Conservation (phyloP, 2,888 invertebrate genomes). For the Epicampocera succincta region DNA sequence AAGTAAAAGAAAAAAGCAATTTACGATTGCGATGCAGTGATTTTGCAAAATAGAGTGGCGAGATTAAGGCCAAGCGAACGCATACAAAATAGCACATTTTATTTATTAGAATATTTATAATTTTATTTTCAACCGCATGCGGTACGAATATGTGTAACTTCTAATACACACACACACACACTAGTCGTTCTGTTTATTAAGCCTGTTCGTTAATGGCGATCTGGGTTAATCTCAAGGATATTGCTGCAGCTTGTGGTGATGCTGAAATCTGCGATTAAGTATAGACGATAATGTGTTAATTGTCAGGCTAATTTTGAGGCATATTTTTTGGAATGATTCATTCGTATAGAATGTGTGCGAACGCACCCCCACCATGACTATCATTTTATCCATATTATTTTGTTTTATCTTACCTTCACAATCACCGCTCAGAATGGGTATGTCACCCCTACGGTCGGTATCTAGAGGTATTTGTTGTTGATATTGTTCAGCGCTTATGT, state of each 20-base stretch:
- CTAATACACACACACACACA: background rate
- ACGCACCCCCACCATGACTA: too few relatives aligned
- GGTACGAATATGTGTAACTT: slow-evolving; percentile 5
- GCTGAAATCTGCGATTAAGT: background rate
- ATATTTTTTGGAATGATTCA: slow-evolving; percentile 52
- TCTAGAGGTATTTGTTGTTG: slow-evolving; percentile 77
- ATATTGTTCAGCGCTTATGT: slow-evolving; percentile 74
- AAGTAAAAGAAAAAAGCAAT: background rate
- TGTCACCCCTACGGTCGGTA: slow-evolving; percentile 84
- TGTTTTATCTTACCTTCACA: slow-evolving; percentile 82
- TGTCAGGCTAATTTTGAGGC: slow-evolving; percentile 46
- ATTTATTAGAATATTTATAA: too few relatives aligned
- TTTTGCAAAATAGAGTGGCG: slow-evolving; percentile 45
- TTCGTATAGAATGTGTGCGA: slow-evolving; percentile 17
- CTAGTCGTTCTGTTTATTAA: slow-evolving; percentile 35
- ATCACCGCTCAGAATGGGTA: slow-evolving; percentile 84
- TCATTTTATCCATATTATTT: background rate
- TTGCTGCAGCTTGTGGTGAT: slow-evolving; percentile 10
- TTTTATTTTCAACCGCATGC: slow-evolving; percentile 13
- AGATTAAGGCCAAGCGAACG: slow-evolving; percentile 55
- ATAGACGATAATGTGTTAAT: slow-evolving; percentile 20
- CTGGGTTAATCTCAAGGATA: slow-evolving; percentile 25
- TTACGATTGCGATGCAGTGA: slow-evolving; percentile 27
- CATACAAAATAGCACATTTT: too few relatives aligned
- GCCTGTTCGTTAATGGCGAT: slow-evolving; percentile 44